Conservation (phyloP, 2,888 invertebrate genomes). For the Prosapia bicincta region DNA sequence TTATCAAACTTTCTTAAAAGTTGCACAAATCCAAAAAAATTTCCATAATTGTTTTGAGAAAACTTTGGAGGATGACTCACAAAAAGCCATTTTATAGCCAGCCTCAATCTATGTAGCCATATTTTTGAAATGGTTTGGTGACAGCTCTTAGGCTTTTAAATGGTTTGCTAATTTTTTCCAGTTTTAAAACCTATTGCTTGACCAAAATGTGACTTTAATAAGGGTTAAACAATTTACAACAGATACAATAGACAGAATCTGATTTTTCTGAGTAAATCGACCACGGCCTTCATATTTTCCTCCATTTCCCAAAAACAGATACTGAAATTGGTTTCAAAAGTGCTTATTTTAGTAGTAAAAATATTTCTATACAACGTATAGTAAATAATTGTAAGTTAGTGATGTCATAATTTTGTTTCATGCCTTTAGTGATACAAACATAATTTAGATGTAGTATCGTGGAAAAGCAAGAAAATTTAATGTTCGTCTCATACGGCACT, state of each 20-base stretch:
- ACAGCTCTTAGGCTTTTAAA: neutral
- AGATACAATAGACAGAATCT: no score
- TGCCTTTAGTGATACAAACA: neutral
- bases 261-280: no score
- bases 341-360: no score
- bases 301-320: no score
- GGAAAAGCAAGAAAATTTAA: neutral
- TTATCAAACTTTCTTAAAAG: no score
- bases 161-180: neutral
- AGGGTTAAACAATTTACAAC: no score
- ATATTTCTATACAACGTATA: no score
- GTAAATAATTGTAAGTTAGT: no score
- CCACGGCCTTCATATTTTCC: no score
- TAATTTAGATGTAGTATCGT: neutral
- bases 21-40: constrained; percentile 12
- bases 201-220: no score
- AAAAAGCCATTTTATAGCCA: neutral
- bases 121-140: neutral
- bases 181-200: neutral
- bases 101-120: neutral
- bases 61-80: neutral
- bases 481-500: neutral
- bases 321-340: no score
- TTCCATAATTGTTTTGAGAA: constrained; percentile 4
- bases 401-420: no score